Base-by-base conservation (phyloP, 2,888 invertebrate genomes). In the Willowsia nigromaculata region DNA sequence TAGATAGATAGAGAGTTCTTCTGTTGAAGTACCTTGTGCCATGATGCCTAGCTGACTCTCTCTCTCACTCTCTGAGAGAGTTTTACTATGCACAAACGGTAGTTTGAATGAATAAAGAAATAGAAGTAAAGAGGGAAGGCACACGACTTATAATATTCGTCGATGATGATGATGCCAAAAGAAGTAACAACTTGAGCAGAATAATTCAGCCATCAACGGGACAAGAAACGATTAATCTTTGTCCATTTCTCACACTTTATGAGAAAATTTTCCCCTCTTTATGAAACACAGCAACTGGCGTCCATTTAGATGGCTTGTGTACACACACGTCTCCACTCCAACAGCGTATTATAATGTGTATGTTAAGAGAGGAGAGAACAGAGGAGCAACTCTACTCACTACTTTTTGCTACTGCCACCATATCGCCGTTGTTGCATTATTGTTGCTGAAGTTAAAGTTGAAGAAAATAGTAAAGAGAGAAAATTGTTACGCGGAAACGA, bases 121-220 rank as follows among this genome's bases (percentile, higher is more conserved):
- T 25, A 88, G 59, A 62, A 27, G 68, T 25, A 71, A 18, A 43
- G 43, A 15, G 87, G 83, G 84, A 86, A 71, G 88, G 84, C 88
- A 90, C 87, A 84, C 87, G 91, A 90, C 84, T 89, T 87, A 90
- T 86, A 86, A 86, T 86, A 86, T 86, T 86, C 86, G 86, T 86
- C 86, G 86, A 86, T 86, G 86, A 86, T 86, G 86, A 86, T 86
- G 86, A 86, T 86, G 86, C 86, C 86, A 86, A 86, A 90, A 88
- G 76, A 90, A 91, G 91, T 91, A 92, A 92, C 92, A 92, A 92
- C 92, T 92, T 92, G 92, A 92, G 91, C 92, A 92, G 92, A 92
- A 92, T 92, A 92, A 92, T 92, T 92, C 92, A 92, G 92, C 92
- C 92, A 92, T 92, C 92, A 92, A 92, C 92, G 91, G 92, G 92